Conservation (phyloP, 2,113 vertebrate genomes). For the Xiphorhynchus elegans region DNA sequence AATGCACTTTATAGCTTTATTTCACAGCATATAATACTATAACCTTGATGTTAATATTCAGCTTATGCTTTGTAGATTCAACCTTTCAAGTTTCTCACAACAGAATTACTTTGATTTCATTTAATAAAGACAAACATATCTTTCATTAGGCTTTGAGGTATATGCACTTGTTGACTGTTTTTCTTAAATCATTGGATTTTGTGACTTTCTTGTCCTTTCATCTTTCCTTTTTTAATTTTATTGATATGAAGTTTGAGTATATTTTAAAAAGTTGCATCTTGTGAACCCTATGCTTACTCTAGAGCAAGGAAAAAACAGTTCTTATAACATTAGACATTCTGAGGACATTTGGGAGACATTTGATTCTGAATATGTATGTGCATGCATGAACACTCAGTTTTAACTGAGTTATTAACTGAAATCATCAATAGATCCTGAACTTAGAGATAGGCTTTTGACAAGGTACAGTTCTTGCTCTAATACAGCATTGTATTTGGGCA, state of each 20-base stretch:
- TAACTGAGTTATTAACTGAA: background rate
- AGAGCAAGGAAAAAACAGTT: background rate
- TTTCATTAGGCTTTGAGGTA: background rate
- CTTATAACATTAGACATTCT: background rate
- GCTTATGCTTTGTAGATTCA: background rate
- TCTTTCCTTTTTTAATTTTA: background rate
- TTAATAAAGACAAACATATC: background rate
- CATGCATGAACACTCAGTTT: background rate
- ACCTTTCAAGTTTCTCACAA: slow-evolving; percentile 18
- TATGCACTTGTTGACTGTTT: background rate
- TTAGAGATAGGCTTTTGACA: background rate
- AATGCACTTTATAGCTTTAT: slow-evolving; percentile 10
- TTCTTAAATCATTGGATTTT: background rate
- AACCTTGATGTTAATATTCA: background rate
- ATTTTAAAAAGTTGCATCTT: background rate
- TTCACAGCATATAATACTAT: background rate
- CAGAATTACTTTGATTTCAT: slow-evolving; percentile 1
- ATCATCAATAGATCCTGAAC: background rate
- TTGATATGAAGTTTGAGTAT: background rate
- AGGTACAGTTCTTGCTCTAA: background rate
- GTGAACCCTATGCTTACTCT: background rate
- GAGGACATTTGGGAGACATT: background rate
- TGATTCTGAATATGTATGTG: background rate
- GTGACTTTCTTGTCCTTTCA: background rate
- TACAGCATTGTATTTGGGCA: background rate